phyloP scores from a whole-genome alignment of 2,113 vertebrate genomes.

The Centropus bengalensis region DNA sequence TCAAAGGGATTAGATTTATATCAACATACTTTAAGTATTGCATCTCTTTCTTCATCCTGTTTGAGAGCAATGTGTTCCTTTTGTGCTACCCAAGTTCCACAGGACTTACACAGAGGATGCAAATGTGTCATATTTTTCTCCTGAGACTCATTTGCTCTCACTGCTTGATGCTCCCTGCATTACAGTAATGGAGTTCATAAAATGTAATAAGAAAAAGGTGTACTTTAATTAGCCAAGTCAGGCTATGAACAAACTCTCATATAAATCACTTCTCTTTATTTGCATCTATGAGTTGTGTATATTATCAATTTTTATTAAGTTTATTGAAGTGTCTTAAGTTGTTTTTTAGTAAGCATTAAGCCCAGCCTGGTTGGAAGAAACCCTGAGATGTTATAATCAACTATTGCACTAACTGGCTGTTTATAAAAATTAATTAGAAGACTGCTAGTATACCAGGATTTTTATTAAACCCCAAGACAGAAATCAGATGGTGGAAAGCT shows the following conservation, averaged over 20 bases:
- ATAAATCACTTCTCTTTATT: conserved; percentile 61
- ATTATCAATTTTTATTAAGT: conserved; percentile 13
- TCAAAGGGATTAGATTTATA: not conserved
- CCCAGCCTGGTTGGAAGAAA: not conserved
- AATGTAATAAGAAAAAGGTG: conserved; percentile 62
- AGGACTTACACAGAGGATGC: not conserved
- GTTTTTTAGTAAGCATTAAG: not conserved
- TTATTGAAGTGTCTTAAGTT: not conserved
- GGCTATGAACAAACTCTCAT: conserved; percentile 8
- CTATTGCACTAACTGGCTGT: not conserved
- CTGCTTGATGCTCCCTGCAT: conserved; percentile 25
- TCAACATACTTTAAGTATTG: not conserved
- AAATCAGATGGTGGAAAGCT: not conserved
- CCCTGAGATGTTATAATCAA: not conserved
- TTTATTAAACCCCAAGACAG: not conserved
- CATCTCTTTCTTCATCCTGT: not conserved
- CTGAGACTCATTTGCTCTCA: conserved; percentile 4
- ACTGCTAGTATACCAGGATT: not conserved
- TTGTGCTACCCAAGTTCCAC: not conserved
- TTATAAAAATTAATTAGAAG: not conserved
- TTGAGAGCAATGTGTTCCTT: not conserved
- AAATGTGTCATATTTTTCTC: not conserved
- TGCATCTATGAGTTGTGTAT: not conserved
- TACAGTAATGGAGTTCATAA: conserved; percentile 62
- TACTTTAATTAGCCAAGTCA: conserved; percentile 65